Evolutionary conservation across 2,797 vertebrate genomes (phyloP), one percentile per base, ranked within the genome.

Genomic region (Manis javanica): DNA sequence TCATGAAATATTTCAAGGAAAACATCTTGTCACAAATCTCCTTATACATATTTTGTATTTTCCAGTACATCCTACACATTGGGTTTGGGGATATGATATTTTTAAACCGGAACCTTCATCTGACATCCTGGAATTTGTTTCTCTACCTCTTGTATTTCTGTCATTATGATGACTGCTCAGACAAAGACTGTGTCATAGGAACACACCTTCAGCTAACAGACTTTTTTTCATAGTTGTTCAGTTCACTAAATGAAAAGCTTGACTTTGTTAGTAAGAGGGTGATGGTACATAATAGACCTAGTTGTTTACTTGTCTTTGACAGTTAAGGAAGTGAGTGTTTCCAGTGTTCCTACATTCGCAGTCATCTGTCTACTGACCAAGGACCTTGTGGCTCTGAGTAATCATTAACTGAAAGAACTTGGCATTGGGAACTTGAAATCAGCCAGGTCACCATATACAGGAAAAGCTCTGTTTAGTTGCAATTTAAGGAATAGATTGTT

Each of bases 191-290:
- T 91, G 77, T 86, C 49, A 68, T 72, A 84, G 64, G 61, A 93
- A 69, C 78, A 91, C 66, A 46, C 72, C 74, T 86, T 96, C 55
- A 87, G 75, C 61, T 79, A 72, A 90, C 49, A 77, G 49, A 24
- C 68, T 26, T 79, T 85, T 83, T 57, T 82, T 68, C 72, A 19
- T 64, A 68, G 10, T 69, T 77, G 39, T 57, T 87, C 19, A 37
- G 0, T 71, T 87, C 24, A 46, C 29, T 85, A 55, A 55, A 79
- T 86, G 91, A 87, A 96, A 87, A 81, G 55, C 81, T 46, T 64
- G 59, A 37, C 61, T 87, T 90, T 69, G 91, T 92, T 18, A 64
- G 81, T 69, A 68, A 92, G 68, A 49, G 87, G 88, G 64, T 94
- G 16, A 26, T 87, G 16, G 9, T 82, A 31, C 29, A 63, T 82